Percentiles rank a stretch among this genome's conserved stretches.
Conservation (phyloP, 2,113 vertebrate species). For the Coracopsis vasa region DNA sequence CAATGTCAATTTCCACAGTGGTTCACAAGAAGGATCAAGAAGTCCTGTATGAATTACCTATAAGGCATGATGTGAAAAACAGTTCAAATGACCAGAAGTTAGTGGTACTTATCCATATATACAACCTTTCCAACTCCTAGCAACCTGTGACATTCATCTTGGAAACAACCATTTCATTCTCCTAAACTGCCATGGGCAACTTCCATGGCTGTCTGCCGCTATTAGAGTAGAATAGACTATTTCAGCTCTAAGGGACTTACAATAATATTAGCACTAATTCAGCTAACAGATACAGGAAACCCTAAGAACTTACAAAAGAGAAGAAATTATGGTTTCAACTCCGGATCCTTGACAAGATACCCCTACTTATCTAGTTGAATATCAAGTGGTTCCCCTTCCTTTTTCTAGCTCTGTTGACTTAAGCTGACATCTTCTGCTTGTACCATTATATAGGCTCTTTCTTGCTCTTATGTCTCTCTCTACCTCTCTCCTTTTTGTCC, state of each 20-base stretch:
- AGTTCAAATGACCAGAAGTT: neutral
- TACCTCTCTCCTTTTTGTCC: neutral
- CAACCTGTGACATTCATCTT: neutral
- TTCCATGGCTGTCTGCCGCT: neutral
- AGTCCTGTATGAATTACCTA: neutral
- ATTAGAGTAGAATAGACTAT: neutral
- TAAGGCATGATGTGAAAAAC: neutral
- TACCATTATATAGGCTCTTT: neutral
- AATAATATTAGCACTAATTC: neutral
- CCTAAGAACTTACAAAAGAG: neutral
- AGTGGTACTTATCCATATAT: neutral
- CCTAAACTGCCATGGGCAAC: neutral
- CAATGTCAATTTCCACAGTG: neutral
- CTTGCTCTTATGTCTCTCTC: neutral
- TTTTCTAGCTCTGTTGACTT: neutral
- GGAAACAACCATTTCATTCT: neutral
- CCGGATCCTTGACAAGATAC: neutral
- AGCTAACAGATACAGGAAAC: neutral
- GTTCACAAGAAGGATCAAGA: neutral
- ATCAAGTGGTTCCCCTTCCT: neutral
- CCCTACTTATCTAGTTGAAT: neutral
- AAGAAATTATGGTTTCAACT: neutral
- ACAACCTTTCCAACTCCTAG: neutral
- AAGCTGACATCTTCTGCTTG: neutral
- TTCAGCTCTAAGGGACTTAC: neutral